Conservation (phyloP, 2,113 vertebrate species). For the Pleuronectes platessa region DNA sequence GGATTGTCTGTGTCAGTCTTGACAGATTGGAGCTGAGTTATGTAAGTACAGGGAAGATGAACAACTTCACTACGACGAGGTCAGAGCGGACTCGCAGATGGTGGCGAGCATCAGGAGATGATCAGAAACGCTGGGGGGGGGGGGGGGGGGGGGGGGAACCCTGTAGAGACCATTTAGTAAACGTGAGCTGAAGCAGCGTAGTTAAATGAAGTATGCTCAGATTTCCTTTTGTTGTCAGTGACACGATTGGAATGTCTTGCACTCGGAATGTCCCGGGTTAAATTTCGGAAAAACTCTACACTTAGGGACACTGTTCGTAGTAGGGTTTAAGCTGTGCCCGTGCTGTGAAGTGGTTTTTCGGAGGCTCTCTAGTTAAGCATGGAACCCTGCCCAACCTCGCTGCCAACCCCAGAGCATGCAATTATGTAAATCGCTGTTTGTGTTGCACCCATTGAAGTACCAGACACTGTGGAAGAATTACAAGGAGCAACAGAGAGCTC, state of each 20-base stretch:
- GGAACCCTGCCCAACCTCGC: slow-evolving; percentile 31
- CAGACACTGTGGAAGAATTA: slow-evolving; percentile 33
- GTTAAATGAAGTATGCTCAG: not conserved
- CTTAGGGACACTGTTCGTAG: slow-evolving; percentile 14
- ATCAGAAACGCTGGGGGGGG: slow-evolving; percentile 31
- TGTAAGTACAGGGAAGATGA: slow-evolving; percentile 7
- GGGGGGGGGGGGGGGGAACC: not conserved
- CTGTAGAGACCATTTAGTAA: not conserved
- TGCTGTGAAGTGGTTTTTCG: slow-evolving; percentile 59
- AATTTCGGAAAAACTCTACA: slow-evolving; percentile 19
- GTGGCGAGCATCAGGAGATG: not conserved
- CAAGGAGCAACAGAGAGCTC: slow-evolving; percentile 35
- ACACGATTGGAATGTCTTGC: not conserved
- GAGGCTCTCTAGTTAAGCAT: slow-evolving; percentile 48
- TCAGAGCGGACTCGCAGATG: slow-evolving; percentile 22
- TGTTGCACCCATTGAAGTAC: slow-evolving; percentile 47
- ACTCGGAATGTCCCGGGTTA: not conserved
- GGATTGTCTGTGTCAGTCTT: slow-evolving; percentile 9
- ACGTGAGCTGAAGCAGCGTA: not conserved
- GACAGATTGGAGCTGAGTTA: slow-evolving; percentile 11
- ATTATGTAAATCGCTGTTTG: slow-evolving; percentile 72
- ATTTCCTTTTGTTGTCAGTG: slow-evolving; percentile 2
- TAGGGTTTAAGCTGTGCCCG: slow-evolving; percentile 12
- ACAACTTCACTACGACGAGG: slow-evolving; percentile 33
- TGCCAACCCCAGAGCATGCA: slow-evolving; percentile 53